A percentile compares a stretch with the other conserved stretches of the same genome.
phyloP scores from a whole-genome alignment of 2,888 invertebrate species.

The Acleris literana region DNA sequence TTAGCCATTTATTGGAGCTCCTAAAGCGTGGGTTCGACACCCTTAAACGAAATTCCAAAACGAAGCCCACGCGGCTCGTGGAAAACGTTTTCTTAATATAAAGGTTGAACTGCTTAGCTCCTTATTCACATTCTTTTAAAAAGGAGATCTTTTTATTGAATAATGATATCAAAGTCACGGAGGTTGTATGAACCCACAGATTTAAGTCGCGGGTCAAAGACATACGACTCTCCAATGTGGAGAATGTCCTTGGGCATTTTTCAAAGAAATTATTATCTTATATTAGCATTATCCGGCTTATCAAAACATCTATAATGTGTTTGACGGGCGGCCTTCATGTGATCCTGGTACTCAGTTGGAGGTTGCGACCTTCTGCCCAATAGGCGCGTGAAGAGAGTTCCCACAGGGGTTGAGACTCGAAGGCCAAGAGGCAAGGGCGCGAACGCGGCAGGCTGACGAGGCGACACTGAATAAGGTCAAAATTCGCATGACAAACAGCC shows the following conservation, averaged over 20 bases:
- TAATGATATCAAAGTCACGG: slow-evolving; percentile 7
- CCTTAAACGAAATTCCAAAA: slow-evolving; percentile 14
- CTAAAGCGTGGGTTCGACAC: slow-evolving; percentile 6
- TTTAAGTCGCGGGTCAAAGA: slow-evolving; percentile 21
- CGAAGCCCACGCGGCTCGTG: slow-evolving; percentile 5
- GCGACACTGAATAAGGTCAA: slow-evolving; percentile 49
- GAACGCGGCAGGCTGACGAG: slow-evolving; percentile 38
- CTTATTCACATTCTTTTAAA: slow-evolving; percentile 6
- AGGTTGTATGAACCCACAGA: slow-evolving; percentile 13
- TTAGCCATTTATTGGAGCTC: slow-evolving; percentile 2
- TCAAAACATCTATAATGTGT: slow-evolving; percentile 19
- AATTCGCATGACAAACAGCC: slow-evolving; percentile 45
- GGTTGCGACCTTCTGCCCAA: slow-evolving; percentile 58
- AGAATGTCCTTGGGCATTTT: not conserved
- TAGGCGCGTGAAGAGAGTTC: slow-evolving; percentile 48
- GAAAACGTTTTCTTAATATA: slow-evolving; percentile 5
- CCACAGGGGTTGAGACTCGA: slow-evolving; percentile 45
- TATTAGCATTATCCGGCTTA: not conserved
- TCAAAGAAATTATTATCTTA: slow-evolving; percentile 1
- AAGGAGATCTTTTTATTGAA: slow-evolving; percentile 10
- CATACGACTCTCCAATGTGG: not conserved
- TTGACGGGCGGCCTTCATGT: slow-evolving; percentile 42
- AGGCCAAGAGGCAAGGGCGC: slow-evolving; percentile 50
- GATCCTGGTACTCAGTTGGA: slow-evolving; percentile 46
- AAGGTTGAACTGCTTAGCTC: slow-evolving; percentile 7